Percentiles rank a stretch among this genome's conserved stretches.
phyloP scores from a whole-genome alignment of 2,113 vertebrate genomes.

The Leucopternis melanops region DNA sequence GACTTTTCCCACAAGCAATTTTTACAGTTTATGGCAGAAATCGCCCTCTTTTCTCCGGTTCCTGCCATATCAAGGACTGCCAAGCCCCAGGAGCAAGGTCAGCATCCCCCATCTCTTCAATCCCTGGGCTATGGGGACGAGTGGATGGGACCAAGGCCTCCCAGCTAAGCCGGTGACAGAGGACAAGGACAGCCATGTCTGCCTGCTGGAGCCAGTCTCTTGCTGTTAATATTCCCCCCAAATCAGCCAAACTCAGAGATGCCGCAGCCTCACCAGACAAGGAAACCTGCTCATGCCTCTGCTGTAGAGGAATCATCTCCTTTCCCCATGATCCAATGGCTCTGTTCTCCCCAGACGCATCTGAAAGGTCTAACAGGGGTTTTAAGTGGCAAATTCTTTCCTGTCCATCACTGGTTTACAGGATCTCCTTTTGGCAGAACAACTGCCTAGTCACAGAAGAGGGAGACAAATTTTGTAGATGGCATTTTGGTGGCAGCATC shows the following conservation, averaged over 20 bases:
- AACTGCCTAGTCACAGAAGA: background rate
- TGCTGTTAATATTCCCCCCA: background rate
- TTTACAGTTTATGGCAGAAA: background rate
- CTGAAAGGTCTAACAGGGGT: background rate
- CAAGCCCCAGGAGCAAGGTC: background rate
- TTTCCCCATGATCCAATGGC: background rate
- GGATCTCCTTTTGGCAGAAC: background rate
- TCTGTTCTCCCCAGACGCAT: background rate
- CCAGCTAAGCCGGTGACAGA: background rate
- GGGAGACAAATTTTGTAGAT: background rate
- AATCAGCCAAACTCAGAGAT: background rate
- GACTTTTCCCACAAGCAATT: background rate
- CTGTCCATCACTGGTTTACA: background rate
- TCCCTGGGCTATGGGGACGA: background rate
- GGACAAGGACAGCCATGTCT: background rate
- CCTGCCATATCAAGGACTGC: background rate
- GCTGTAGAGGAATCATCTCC: background rate
- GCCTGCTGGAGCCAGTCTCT: background rate
- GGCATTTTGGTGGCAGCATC: background rate
- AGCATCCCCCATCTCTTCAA: background rate
- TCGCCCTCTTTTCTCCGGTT: background rate
- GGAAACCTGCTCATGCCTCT: rapidly evolving
- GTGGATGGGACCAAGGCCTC: background rate
- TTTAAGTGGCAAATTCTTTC: background rate
- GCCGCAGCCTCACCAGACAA: background rate